Conservation (phyloP, 2,888 invertebrate species). For the Ectobius pallidus region DNA sequence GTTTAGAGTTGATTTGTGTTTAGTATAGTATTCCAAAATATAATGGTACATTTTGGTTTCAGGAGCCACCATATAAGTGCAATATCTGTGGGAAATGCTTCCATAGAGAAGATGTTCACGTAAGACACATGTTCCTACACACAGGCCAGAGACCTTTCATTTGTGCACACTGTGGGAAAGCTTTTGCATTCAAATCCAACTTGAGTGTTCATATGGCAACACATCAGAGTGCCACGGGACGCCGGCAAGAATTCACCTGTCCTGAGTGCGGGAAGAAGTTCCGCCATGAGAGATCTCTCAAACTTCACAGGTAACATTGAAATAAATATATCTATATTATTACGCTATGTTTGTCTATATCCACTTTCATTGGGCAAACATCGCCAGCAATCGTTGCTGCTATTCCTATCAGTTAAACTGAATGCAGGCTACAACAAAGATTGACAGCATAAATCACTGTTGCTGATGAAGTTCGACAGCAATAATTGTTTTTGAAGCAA, state of each 20-base stretch:
- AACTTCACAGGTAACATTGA: conserved; percentile 29
- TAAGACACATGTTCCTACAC: conserved; percentile 31
- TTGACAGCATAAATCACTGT: too few species aligned
- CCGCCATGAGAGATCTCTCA: conserved; percentile 34
- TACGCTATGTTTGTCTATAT: too few species aligned
- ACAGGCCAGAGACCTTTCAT: conserved; percentile 29
- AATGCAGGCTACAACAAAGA: too few species aligned
- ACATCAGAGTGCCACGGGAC: conserved; percentile 10
- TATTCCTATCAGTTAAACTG: too few species aligned
- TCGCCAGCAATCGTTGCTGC: too few species aligned
- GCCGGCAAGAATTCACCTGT: conserved; percentile 24
- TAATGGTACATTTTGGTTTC: too few species aligned
- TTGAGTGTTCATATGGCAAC: conserved; percentile 30
- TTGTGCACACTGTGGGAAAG: conserved; percentile 38
- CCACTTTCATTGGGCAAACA: too few species aligned
- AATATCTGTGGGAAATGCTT: conserved; percentile 33
- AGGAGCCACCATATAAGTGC: conserved; percentile 30
- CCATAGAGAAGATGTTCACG: conserved; percentile 34
- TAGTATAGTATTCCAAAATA: too few species aligned
- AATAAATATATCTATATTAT: too few species aligned
- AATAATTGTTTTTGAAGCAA: too few species aligned
- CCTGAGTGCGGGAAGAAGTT: conserved; percentile 34
- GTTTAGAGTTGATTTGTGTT: too few species aligned
- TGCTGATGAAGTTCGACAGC: too few species aligned
- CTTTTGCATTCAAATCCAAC: conserved; percentile 34